Base-by-base conservation (phyloP, 1,140 invertebrate species). In the Caenorhabditis elegans region DNA sequence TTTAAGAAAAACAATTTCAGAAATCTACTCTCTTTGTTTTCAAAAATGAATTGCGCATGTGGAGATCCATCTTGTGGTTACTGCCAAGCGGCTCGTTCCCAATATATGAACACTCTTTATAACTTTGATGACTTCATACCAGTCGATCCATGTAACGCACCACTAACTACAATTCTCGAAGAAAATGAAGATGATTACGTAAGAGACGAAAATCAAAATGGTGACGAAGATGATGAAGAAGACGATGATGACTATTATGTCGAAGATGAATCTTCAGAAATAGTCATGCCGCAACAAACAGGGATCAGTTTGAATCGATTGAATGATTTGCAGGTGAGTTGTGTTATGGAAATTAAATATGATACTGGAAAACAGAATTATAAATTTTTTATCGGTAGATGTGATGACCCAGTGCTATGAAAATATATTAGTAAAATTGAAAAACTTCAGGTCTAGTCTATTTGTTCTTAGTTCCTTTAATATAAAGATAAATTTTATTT, bases 61-160 rank as follows among this genome's bases (percentile, higher is more conserved):
- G 60, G 60, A 43, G 60, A 70, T 10, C 60, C 60, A 70, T 70
- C 60, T 0, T 70, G 60, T 43, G 60, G 60, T 3, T 70, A 70
- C 39, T 70, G 60, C n/a, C 60, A 70, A 70, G 60, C 60, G 10
- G 60, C 60, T 70, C 60, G 60, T 22, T n/a, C 2, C 3, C n/a
- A 17, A 8, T 3, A 70, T 39, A 6, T 3, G 24, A 60, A 19
- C n/a, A 5, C 5, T 43, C 39, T 43, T 8, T 39, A 70, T 43
- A 15, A 5, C 19, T 70, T 39, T 28, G 60, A 43, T 22, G 60
- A 39, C 1, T 70, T 39, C 60, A n/a, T 70, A 22, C 60, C 60
- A 24, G 43, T 39, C n/a, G 60, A 70, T 39, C 60, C 60, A 60
- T 70, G 17, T n/a, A n/a, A 24, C 22, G 13, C 8, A n/a, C 10